Base-by-base conservation (phyloP, 2,888 invertebrate genomes). In the Tholera decimalis region DNA sequence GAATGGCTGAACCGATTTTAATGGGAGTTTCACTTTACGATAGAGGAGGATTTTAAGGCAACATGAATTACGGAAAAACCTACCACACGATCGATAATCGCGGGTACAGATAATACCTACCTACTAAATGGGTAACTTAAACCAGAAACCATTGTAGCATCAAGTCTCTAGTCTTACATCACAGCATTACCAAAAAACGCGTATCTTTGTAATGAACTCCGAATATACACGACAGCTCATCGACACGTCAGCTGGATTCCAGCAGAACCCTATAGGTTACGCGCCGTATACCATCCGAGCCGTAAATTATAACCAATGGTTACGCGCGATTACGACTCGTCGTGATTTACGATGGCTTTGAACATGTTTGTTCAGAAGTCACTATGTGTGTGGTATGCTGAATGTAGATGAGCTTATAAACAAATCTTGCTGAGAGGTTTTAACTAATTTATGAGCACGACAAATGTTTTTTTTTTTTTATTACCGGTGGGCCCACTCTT, bases 291-390 rank as follows among this genome's bases (percentile, higher is more conserved):
- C 59, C 39, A 46, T 56, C 44, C 44, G 13, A 22, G 44, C 59
- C 49, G 53, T 73, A 72, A 73, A 73, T 57, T 64, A 53, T 35
- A 76, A 75, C 55, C 51, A 39, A 54, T 35, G 39, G 70, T 56
- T 60, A 55, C 57, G 56, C 58, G 41, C 51, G 39, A 47, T 59
- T 57, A 77, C 73, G 65, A 56, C 49, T 50, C 53, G 26, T 22
- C 22, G 33, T 60, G 53, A 73, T 77, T 72, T 72, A 73, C 59
- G 59, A 57, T 44, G 3, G 35, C 73, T 71, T 71, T 73, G 73
- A 64, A 53, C 24, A 1, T 68, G 55, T 47, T 63, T 59, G 63
- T 61, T 57, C 47, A 51, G 37, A 15, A 46, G 60, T 37, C 46
- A 53, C 37, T 28, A 18, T 44, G 26, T 43, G 26, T 43, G 62